Percentiles rank a stretch among this genome's conserved stretches.
phyloP scores from a whole-genome alignment of 2,888 invertebrate genomes.

The Macropis europaea region DNA sequence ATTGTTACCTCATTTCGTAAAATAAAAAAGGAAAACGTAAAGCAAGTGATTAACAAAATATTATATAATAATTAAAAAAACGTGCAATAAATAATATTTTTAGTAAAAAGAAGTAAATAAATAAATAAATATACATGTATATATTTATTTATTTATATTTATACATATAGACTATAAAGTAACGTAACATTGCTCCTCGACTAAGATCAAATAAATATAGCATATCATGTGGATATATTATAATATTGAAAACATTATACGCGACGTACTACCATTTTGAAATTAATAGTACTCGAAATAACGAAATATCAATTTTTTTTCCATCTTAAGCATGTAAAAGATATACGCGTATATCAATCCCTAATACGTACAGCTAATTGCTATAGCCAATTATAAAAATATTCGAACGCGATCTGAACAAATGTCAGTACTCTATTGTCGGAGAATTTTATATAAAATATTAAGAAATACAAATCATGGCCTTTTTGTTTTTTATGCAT shows the following conservation, averaged over 20 bases:
- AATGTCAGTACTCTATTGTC: constrained; percentile 40
- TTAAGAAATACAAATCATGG: constrained; percentile 34
- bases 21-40: constrained; percentile 26
- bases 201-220: constrained; percentile 40
- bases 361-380: constrained; percentile 30
- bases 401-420: constrained; percentile 45
- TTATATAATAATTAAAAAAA: constrained; percentile 43
- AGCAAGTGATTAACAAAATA: constrained; percentile 38
- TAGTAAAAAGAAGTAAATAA: constrained; percentile 52
- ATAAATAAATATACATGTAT: constrained; percentile 41
- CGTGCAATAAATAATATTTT: constrained; percentile 53
- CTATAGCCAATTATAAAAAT: constrained; percentile 61
- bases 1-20: constrained; percentile 11
- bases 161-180: constrained; percentile 57
- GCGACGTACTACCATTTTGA: background rate
- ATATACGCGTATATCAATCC: constrained; percentile 31
- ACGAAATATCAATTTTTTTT: constrained; percentile 5
- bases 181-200: constrained; percentile 46
- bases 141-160: constrained; percentile 8
- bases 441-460: constrained; percentile 47
- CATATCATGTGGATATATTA: constrained; percentile 5
- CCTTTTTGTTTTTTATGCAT: constrained; percentile 23
- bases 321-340: background rate
- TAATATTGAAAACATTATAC: constrained; percentile 19
- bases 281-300: constrained; percentile 3